These are phyloP conservation scores for Heliconius himera DNA, from an alignment of 1,140 invertebrate species.

Conservation along the genomic window DNA sequence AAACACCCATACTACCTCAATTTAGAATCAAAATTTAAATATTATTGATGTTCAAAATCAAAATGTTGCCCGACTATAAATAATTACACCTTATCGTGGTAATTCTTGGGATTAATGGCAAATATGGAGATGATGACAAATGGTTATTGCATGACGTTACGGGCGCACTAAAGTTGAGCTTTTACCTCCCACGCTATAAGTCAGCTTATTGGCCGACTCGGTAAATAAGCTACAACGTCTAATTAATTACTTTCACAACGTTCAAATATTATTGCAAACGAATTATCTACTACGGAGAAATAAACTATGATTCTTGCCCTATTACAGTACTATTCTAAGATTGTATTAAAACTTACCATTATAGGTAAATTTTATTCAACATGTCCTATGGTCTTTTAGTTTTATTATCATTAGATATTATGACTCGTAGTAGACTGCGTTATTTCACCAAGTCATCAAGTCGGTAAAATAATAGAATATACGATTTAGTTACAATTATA, in stretches of 20 bases:
- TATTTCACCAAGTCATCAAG: neutral
- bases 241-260: constrained; percentile 54
- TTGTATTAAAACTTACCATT: too few relatives aligned
- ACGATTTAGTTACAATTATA: too few relatives aligned
- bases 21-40: neutral
- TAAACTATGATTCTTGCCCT: neutral
- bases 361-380: too few relatives aligned
- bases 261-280: neutral
- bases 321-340: neutral
- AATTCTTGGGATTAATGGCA: constrained; percentile 33
- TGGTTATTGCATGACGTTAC: constrained; percentile 55
- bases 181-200: constrained; percentile 30
- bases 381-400: neutral
- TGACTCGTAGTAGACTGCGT: neutral
- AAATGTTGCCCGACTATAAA: neutral
- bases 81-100: neutral
- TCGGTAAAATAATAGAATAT: neutral
- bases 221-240: constrained; percentile 49
- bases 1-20: neutral
- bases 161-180: constrained; percentile 30
- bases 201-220: constrained; percentile 32
- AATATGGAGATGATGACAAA: constrained; percentile 56
- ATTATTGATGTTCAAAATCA: too few relatives aligned
- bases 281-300: neutral
- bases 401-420: neutral